A percentile compares a stretch with the other conserved stretches of the same genome.
Conservation (phyloP, 2,797 vertebrate species). For the Anniella stebbinsi region DNA sequence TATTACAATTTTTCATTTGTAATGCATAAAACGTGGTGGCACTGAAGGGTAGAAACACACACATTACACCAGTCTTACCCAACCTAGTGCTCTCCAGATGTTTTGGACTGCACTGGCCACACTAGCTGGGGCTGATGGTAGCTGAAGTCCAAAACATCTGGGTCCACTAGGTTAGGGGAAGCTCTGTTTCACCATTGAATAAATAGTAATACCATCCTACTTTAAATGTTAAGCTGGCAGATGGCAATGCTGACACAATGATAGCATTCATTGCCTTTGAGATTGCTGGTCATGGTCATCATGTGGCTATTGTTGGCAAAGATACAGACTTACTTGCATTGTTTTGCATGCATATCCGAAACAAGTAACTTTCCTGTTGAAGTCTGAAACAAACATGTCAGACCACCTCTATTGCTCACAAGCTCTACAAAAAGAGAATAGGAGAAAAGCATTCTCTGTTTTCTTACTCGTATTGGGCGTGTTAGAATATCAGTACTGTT, state of each 20-base stretch:
- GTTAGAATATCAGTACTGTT: background rate
- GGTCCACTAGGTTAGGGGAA: too few species aligned
- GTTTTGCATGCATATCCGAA: conserved; percentile 30
- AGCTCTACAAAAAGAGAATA: background rate
- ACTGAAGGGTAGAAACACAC: background rate
- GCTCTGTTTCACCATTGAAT: background rate
- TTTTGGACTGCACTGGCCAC: too few species aligned
- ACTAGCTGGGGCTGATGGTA: too few species aligned
- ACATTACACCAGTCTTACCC: background rate
- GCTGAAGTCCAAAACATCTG: too few species aligned
- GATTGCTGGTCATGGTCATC: conserved; percentile 25
- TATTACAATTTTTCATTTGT: background rate
- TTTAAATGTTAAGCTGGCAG: conserved; percentile 36
- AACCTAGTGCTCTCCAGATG: too few species aligned
- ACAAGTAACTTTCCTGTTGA: conserved; percentile 32
- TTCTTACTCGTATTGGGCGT: too few species aligned
- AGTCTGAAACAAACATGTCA: conserved; percentile 8
- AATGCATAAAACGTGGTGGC: background rate
- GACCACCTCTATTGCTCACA: background rate
- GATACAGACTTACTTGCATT: conserved; percentile 37
- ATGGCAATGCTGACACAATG: conserved; percentile 42
- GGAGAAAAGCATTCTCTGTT: background rate
- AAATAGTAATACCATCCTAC: background rate
- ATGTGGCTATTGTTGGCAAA: conserved; percentile 21
- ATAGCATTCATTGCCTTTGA: conserved; percentile 33